Conservation (phyloP, 2,888 invertebrate species). For the Onchidella celtica region DNA sequence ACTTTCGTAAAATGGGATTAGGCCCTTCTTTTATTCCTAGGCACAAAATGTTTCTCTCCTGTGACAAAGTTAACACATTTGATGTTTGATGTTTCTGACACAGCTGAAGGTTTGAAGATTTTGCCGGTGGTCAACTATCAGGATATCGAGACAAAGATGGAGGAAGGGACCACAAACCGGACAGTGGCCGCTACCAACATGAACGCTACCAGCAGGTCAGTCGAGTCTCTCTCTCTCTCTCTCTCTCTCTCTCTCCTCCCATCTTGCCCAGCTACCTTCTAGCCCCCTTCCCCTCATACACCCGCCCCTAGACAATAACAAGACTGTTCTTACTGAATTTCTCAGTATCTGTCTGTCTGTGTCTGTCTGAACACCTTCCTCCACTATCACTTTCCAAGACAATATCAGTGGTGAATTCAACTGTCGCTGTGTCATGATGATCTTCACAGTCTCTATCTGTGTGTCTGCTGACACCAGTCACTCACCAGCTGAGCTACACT, state of each 20-base stretch:
- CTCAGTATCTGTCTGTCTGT: background rate
- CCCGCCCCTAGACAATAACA: background rate
- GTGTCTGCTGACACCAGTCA: no score
- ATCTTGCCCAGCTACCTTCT: background rate
- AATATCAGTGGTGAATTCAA: no score
- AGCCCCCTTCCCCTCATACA: background rate
- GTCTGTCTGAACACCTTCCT: background rate
- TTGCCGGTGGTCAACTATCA: conserved; percentile 80
- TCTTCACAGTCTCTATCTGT: no score
- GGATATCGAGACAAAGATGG: conserved; percentile 82
- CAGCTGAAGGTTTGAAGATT: conserved; percentile 82
- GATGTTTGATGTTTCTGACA: no score
- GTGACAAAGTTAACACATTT: no score
- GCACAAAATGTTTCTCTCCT: no score
- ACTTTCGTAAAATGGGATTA: no score
- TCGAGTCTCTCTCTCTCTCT: background rate
- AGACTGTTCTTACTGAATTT: background rate
- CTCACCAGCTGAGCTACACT: no score
- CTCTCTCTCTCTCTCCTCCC: conserved; percentile 7
- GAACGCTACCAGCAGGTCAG: conserved; percentile 83
- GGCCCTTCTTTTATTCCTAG: no score
- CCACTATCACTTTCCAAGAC: no score
- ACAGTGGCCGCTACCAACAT: conserved; percentile 83
- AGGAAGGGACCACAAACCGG: conserved; percentile 83
- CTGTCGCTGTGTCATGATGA: no score